These are phyloP conservation scores for Melanerpes aurifrons DNA, from an alignment of 2,113 vertebrate genomes.

Conservation along the genomic window DNA sequence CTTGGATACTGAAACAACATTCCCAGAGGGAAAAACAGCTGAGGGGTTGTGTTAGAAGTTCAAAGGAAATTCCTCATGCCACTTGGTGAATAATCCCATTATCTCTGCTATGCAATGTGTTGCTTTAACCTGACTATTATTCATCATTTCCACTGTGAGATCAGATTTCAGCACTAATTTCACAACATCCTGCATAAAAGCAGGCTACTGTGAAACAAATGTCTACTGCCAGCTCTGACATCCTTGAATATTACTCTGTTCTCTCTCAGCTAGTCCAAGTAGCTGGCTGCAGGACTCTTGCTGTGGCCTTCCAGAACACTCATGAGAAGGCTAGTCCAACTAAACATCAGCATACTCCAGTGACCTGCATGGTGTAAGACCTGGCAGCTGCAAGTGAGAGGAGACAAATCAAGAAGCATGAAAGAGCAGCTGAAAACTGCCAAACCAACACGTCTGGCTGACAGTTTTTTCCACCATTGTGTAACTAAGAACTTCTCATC, in stretches of 20 bases:
- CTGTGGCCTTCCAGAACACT: background rate
- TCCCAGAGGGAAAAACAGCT: background rate
- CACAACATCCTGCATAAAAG: background rate
- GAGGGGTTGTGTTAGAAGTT: background rate
- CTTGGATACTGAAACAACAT: conserved; percentile 6
- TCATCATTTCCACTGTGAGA: background rate
- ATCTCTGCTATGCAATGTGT: background rate
- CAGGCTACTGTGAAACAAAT: background rate
- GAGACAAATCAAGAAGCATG: background rate
- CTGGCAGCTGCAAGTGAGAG: background rate
- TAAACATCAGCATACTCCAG: rapidly evolving
- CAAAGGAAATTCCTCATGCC: background rate
- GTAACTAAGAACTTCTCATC: background rate
- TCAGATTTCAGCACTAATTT: conserved; percentile 12
- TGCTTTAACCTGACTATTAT: conserved; percentile 22
- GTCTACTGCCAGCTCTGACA: background rate
- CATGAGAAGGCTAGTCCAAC: background rate
- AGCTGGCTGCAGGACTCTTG: background rate
- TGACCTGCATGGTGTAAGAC: background rate
- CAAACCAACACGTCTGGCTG: background rate
- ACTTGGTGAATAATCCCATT: background rate
- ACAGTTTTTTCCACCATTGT: background rate
- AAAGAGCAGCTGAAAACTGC: background rate
- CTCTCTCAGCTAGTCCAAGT: background rate
- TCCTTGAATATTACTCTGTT: background rate